Evolutionary conservation across 2,797 vertebrate species (phyloP).

Genomic region (Clarias fuscus): DNA sequence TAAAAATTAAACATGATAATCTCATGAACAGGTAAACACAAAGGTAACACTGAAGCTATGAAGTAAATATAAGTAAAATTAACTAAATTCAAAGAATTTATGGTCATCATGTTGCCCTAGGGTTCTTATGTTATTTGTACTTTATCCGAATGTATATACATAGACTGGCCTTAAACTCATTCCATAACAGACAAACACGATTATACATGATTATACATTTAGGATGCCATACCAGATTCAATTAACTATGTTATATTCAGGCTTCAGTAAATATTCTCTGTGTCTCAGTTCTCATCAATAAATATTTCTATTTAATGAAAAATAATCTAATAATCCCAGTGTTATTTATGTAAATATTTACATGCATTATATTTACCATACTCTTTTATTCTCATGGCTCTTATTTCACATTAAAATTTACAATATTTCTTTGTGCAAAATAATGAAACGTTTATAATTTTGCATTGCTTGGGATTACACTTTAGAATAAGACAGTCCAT

Average conservation of each 20-base stretch:
- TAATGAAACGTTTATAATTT: constrained; percentile 23
- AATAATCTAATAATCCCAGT: constrained; percentile 36
- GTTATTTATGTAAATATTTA: constrained; percentile 37
- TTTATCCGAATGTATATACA: constrained; percentile 5
- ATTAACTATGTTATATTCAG: constrained; percentile 28
- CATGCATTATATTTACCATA: constrained; percentile 37
- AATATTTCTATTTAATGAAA: constrained; percentile 16
- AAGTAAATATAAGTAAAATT: constrained; percentile 11
- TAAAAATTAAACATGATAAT: constrained; percentile 14
- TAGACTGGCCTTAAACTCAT: constrained; percentile 16
- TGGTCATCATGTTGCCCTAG: constrained; percentile 1
- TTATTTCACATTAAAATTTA: constrained; percentile 53
- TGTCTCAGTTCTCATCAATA: constrained; percentile 7
- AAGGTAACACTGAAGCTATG: constrained; percentile 27
- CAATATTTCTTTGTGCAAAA: constrained; percentile 65
- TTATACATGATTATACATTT: constrained; percentile 21
- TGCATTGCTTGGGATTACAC: constrained; percentile 34
- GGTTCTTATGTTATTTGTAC: constrained; percentile 16
- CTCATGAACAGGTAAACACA: not conserved
- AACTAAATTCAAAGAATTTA: not conserved
- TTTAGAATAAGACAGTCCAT: constrained; percentile 35
- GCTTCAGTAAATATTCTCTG: constrained; percentile 26
- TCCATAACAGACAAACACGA: constrained; percentile 2
- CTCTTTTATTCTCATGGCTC: constrained; percentile 16
- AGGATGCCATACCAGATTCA: constrained; percentile 11